These are phyloP conservation scores for Phymanthus crucifer DNA, from an alignment of 92 coral and sea anemone species.

Conservation along the genomic window DNA sequence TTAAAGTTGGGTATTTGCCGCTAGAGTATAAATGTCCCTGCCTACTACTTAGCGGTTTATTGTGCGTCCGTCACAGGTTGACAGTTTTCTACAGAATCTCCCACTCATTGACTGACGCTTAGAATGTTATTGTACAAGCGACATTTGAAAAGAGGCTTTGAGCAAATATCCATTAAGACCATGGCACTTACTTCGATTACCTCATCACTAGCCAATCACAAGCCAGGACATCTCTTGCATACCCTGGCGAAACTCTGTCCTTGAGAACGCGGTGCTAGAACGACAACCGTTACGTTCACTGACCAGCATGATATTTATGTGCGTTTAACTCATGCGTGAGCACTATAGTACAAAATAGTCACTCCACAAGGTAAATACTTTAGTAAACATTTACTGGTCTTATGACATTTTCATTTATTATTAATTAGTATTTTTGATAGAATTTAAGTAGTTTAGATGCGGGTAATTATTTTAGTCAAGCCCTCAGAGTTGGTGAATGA, in stretches of 20 bases:
- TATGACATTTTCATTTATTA: not conserved
- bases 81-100: conserved; percentile 1
- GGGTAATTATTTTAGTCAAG: conserved; percentile 7
- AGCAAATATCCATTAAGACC: conserved; percentile 29
- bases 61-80: not conserved
- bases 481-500: not conserved
- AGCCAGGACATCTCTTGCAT: not conserved
- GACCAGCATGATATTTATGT: not conserved
- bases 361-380: not conserved
- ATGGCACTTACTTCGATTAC: conserved; percentile 26
- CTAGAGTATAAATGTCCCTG: not conserved
- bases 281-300: conserved; percentile 5
- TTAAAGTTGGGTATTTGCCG: not conserved
- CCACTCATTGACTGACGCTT: conserved; percentile 5
- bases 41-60: conserved; percentile 11
- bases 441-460: not conserved
- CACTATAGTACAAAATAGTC: not conserved
- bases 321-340: not conserved
- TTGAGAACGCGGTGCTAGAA: not conserved
- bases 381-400: no score
- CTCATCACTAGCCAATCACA: conserved; percentile 19
- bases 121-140: conserved; percentile 2
- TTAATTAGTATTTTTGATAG: not conserved
- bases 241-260: conserved; percentile 3
- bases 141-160: conserved; percentile 10